Base-by-base conservation (phyloP, 2,113 vertebrate genomes). In the Nestor notabilis region DNA sequence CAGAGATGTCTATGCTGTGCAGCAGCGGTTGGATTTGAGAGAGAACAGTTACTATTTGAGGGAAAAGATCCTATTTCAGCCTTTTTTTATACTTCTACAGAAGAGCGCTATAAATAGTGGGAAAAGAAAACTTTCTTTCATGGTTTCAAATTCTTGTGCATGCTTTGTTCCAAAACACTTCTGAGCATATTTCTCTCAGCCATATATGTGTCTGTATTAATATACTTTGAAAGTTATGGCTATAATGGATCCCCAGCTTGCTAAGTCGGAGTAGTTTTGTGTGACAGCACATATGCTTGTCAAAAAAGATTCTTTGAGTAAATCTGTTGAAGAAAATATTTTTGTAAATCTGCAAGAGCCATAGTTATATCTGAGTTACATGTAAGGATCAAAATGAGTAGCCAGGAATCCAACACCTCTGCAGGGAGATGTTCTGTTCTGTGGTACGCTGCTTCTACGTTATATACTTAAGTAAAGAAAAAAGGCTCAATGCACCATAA, bases 321-420 rank as follows among this genome's bases (percentile, higher is more conserved):
- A 97, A 96, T 97, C 96, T 97, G 96, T 95, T 96, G 95, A 94
- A 82, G 95, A 97, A 94, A 96, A 96, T 97, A 97, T 96, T 97
- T 97, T 97, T 93, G 95, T 96, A 95, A 97, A 96, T 87, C 95
- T 94, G 88, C 86, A 95, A 81, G 92, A 96, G 77, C 86, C 65
- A 39, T 82, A 89, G 76, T 87, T 97, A 92, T 84, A 96, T 96
- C 79, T 94, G 92, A 95, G 90, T 87, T 97, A 68, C 68, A 92
- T 94, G 66, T 52, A 79, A 89, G 92, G 95, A 97, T 95, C 86
- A 72, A 84, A 92, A 72, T 87, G 95, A 93, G 95, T 97, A 95
- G 94, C 95, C 83, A 95, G 89, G 89, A 97, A 94, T 93, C 95
- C 71, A 87, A 61, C 92, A 29, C 76, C 76, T 76, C 76, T 75